Percentiles rank a stretch among this genome's conserved stretches.
These are phyloP conservation scores for Tetraodon nigroviridis DNA, from an alignment of 2,113 vertebrate genomes.

Conservation along the genomic window DNA sequence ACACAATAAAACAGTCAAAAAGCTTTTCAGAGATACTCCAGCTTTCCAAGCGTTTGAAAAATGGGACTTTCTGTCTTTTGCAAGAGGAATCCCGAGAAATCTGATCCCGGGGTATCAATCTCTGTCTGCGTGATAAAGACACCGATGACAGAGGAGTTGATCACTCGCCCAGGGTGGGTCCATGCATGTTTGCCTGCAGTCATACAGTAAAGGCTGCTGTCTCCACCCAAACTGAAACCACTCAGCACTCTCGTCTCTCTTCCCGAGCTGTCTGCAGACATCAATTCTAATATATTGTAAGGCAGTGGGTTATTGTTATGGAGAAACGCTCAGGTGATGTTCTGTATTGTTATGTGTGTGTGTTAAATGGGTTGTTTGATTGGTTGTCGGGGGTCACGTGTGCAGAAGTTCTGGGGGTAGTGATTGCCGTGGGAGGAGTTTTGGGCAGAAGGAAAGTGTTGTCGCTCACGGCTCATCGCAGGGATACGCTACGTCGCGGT, in stretches of 20 bases:
- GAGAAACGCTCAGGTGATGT: too few relatives aligned
- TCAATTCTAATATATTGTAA: constrained; percentile 51
- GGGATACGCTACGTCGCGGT: too few relatives aligned
- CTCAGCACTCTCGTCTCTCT: constrained; percentile 62
- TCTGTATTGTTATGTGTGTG: too few relatives aligned
- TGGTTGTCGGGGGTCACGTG: too few relatives aligned
- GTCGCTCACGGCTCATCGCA: too few relatives aligned
- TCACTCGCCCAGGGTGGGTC: constrained; percentile 66
- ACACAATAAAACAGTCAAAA: constrained; percentile 51
- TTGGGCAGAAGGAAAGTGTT: too few relatives aligned
- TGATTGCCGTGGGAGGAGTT: too few relatives aligned
- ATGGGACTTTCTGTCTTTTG: constrained; percentile 57
- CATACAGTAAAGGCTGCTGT: constrained; percentile 71
- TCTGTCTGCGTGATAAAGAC: constrained; percentile 70
- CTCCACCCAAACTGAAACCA: constrained; percentile 72
- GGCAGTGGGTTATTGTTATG: too few relatives aligned
- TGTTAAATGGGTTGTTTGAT: too few relatives aligned
- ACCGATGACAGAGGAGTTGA: constrained; percentile 70
- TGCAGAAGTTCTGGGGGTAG: too few relatives aligned
- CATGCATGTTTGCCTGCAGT: constrained; percentile 71
- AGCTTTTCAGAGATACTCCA: constrained; percentile 25
- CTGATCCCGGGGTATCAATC: constrained; percentile 66
- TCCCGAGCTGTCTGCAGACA: constrained; percentile 58
- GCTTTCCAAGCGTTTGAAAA: constrained; percentile 57
- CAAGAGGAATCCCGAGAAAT: constrained; percentile 58